Evolutionary conservation across 2,888 invertebrate species (phyloP), one percentile per base, ranked within the genome.

Genomic region (Chironomus tentans): DNA sequence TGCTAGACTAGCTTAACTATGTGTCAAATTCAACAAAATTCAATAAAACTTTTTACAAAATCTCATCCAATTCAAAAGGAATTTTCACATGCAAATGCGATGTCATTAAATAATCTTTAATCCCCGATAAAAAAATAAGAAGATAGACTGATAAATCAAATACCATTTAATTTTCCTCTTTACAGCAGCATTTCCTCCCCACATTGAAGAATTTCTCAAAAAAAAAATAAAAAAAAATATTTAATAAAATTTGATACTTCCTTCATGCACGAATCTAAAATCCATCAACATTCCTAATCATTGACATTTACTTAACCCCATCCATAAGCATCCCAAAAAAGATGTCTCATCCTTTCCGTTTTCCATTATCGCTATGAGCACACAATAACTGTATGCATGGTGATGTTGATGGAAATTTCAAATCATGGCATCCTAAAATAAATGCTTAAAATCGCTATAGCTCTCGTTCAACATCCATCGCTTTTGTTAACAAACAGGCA

Each of bases 211-310:
- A 56, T n/a, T 50, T 50, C 15, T 15, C 15, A n/a, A n/a, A 50
- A 48, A 48, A 21, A 15, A 6, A 12, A n/a, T n/a, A n/a, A n/a
- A n/a, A n/a, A n/a, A n/a, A n/a, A n/a, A n/a, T n/a, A n/a, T 22
- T 24, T 70, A 38, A 56, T 70, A 18, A n/a, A 13, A 48, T n/a
- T 24, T 56, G 38, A 38, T 7, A n/a, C 70, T 7, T 47, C 15
- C 56, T 70, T 48, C 71, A 15, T 22, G 10, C 21, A 13, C 62
- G 21, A 4, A 56, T 47, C 61, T 13, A 50, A 56, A 61, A 71
- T 38, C 61, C 38, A 72, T 72, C 72, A 72, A 72, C 72, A 62
- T 72, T 72, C 48, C 72, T 72, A 72, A 72, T 72, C 72, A 72
- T 72, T 62, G 72, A 72, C 15, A 38, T 61, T 72, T 72, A 24